Percentiles rank a stretch among this genome's conserved stretches.
These are phyloP conservation scores for Heliconius cydno DNA, from an alignment of 2,888 invertebrate genomes.

Conservation along the genomic window DNA sequence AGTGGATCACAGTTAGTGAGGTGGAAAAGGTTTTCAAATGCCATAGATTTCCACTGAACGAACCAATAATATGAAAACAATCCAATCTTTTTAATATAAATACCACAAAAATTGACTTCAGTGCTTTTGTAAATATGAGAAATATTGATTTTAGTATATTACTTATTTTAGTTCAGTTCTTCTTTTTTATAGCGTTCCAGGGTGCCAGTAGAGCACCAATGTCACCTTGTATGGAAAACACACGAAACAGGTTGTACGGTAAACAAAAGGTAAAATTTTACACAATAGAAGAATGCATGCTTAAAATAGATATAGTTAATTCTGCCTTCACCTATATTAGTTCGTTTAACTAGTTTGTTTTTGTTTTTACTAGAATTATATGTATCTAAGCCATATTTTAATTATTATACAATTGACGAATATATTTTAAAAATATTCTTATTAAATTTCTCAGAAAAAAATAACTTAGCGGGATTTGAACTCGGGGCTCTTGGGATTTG, in stretches of 20 bases:
- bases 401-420: neutral
- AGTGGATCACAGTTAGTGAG: slow-evolving; percentile 44
- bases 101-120: slow-evolving; percentile 8
- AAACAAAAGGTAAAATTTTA: too few species aligned
- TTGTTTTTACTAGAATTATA: neutral
- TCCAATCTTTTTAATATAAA: slow-evolving; percentile 6
- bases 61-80: slow-evolving; percentile 12
- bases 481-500: neutral
- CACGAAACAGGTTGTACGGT: too few species aligned
- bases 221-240: too few species aligned
- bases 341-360: neutral
- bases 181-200: too few species aligned
- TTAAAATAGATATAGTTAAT: too few species aligned
- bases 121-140: neutral
- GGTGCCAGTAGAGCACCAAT: too few species aligned
- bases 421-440: neutral
- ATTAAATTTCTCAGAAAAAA: neutral
- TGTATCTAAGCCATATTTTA: too few species aligned
- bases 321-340: too few species aligned
- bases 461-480: neutral
- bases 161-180: too few species aligned
- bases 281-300: too few species aligned
- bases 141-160: neutral
- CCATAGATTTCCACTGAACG: slow-evolving; percentile 44
- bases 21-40: slow-evolving; percentile 48